Evolutionary conservation across 2,888 invertebrate species (phyloP), one percentile per base, ranked within the genome.

Genomic region (Sminthurides aquaticus): DNA sequence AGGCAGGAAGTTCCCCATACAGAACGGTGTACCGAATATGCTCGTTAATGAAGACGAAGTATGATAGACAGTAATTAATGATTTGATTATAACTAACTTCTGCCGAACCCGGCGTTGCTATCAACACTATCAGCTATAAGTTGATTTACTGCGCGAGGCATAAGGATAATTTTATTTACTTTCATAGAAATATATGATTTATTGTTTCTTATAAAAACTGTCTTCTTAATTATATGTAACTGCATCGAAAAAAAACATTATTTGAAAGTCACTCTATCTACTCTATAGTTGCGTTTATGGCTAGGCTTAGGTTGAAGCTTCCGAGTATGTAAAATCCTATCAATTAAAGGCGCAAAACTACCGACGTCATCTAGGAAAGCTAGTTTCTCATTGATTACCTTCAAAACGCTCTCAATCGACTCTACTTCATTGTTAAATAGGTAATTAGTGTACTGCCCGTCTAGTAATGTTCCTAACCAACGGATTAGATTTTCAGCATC

Each of bases 21-120:
- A 85, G 57, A 91, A 96, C 79, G 98, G 99, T 60, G 97, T 99
- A 76, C 98, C 99, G 43, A 99, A 99, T 79, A 98, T 99, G 97
- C 81, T 99, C 68, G 81, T 96, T 63, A 95, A 95, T 76, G 98
- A 99, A 82, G 93, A 96, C 77, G 98, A 99, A 86, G 90, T 95
- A 20, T 79, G 75, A 88, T n/a, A n/a, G n/a, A n/a, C n/a, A n/a
- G n/a, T n/a, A n/a, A n/a, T n/a, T n/a, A n/a, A 20, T n/a, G n/a
- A n/a, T n/a, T n/a, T n/a, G n/a, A n/a, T n/a, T n/a, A n/a, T n/a
- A n/a, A n/a, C n/a, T n/a, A n/a, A n/a, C n/a, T n/a, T n/a, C n/a
- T n/a, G n/a, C n/a, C n/a, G n/a, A n/a, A n/a, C n/a, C n/a, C n/a
- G n/a, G n/a, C n/a, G n/a, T n/a, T n/a, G n/a, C n/a, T n/a, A n/a